phyloP scores from a whole-genome alignment of 2,888 invertebrate genomes.

The Temnothorax rugatulus region DNA sequence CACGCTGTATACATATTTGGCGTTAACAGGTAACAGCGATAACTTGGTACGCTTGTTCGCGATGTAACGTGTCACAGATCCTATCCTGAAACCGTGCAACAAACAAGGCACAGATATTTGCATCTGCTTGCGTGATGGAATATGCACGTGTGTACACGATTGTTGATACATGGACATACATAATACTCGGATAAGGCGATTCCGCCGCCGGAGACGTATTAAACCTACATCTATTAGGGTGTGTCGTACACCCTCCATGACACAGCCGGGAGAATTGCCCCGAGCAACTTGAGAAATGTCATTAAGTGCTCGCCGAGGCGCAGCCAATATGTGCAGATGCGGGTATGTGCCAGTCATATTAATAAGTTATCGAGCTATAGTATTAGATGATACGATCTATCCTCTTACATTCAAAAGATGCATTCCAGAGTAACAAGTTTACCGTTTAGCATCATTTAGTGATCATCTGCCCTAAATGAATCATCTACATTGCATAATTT shows the following conservation, averaged over 20 bases:
- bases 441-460: neutral
- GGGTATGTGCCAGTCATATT: conserved; percentile 52
- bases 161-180: conserved; percentile 23
- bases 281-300: conserved; percentile 79
- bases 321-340: conserved; percentile 73
- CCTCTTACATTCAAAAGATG: neutral
- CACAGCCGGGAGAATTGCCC: conserved; percentile 71
- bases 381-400: conserved; percentile 11
- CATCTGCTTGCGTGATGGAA: conserved; percentile 30
- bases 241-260: conserved; percentile 46
- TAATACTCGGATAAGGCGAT: conserved; percentile 49
- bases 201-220: conserved; percentile 62
- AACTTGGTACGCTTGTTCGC: neutral
- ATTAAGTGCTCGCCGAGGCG: conserved; percentile 77
- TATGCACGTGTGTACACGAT: conserved; percentile 1
- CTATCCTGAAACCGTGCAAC: neutral
- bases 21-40: neutral
- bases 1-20: neutral
- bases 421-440: neutral
- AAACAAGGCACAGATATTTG: conserved; percentile 15
- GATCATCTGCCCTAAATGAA: neutral
- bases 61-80: conserved; percentile 4
- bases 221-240: conserved; percentile 75
- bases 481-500: neutral
- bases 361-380: conserved; percentile 44